Evolutionary conservation across 2,888 invertebrate species (phyloP), one percentile per base, ranked within the genome.

Genomic region (Drosophila formosana): DNA sequence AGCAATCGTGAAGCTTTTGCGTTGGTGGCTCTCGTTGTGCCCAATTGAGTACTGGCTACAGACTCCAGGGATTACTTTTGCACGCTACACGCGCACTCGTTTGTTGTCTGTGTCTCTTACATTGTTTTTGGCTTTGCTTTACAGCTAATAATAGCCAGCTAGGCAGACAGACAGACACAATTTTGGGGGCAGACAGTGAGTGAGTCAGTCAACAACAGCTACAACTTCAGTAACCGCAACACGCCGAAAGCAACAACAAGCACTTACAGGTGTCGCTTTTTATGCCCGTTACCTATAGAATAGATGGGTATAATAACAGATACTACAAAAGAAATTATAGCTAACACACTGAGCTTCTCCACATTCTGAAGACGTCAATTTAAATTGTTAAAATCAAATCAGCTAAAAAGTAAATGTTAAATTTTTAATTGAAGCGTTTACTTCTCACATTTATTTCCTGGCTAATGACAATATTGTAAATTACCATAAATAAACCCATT

Each of bases 1-100:
- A 43, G n/a, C 75, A 61, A 50, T 41, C 41, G 53, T 28, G 3
- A 7, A 9, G 71, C 66, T 53, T 69, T 84, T 81, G 89, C 89
- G 84, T 89, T 75, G 88, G 86, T 69, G 88, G 88, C 75, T 74
- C 77, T 72, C 61, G 65, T 52, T 65, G 53, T 65, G 58, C 39
- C 71, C 62, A 72, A 67, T 64, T 66, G 62, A 41, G 41, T 30
- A 25, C 25, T n/a, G 30, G 26, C 63, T 37, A 23, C 25, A 50
- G 72, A 73, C 84, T 81, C 82, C 68, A 73, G 85, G 82, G 89
- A 84, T 82, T 77, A 71, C 63, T 65, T 75, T 78, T 67, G 60
- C 74, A 53, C 41, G 56, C 61, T 46, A 56, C 53, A 61, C 55
- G 47, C 60, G 66, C 37, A 37, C 37, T 37, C 37, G 37, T 37